Conservation (phyloP, 2,797 vertebrate genomes). For the Betta splendens region DNA sequence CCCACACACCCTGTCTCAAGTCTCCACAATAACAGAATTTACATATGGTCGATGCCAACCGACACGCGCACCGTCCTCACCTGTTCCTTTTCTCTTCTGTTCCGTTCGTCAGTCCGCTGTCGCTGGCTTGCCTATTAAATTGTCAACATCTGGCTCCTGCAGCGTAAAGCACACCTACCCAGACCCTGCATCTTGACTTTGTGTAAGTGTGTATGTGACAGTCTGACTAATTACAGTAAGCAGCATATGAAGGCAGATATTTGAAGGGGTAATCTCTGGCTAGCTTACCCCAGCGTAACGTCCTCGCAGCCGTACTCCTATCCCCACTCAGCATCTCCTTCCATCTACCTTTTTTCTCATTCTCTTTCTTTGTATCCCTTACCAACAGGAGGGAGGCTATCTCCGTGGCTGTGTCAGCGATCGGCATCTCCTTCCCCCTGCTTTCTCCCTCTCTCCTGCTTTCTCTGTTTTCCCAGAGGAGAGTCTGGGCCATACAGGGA, state of each 20-base stretch:
- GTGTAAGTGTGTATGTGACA: conserved; percentile 3
- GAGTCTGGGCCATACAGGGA: conserved; percentile 57
- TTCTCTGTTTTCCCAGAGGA: conserved; percentile 56
- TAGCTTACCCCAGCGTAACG: conserved; percentile 72
- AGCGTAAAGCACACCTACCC: conserved; percentile 16
- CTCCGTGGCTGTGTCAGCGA: conserved; percentile 73
- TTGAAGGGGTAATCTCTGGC: conserved; percentile 67
- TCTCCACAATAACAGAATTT: conserved; percentile 2
- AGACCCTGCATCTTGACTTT: conserved; percentile 15
- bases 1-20: background rate
- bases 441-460: conserved; percentile 4
- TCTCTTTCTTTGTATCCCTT: conserved; percentile 59
- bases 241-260: conserved; percentile 46
- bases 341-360: conserved; percentile 48
- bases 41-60: conserved; percentile 7
- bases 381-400: conserved; percentile 67
- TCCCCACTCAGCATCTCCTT: conserved; percentile 61
- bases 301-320: conserved; percentile 55
- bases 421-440: conserved; percentile 34
- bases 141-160: conserved; percentile 32
- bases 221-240: conserved; percentile 66
- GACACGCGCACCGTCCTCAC: conserved; percentile 11
- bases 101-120: conserved; percentile 7
- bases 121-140: conserved; percentile 42
- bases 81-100: background rate